Base-by-base conservation (phyloP, 2,888 invertebrate genomes). In the Xestia sexstrigata region DNA sequence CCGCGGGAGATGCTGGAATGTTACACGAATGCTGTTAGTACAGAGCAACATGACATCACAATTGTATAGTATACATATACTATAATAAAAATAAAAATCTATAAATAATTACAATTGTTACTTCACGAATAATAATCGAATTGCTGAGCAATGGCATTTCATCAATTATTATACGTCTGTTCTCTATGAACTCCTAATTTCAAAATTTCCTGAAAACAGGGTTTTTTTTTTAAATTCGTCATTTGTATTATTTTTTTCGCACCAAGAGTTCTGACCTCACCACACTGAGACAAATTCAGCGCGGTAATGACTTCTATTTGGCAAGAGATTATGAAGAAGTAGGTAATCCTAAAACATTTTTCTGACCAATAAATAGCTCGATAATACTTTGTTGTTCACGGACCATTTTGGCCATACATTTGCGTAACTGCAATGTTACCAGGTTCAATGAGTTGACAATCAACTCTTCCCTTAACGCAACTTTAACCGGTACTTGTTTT, bases 1-100 rank as follows among this genome's bases (percentile, higher is more conserved):
- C 97, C 90, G 96, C 97, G 95, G 97, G 97, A 94, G 82, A 98
- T 97, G 94, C 98, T 98, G 97, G 67, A 97, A 97, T 76, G 35
- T 76, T 26, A 47, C 13, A 73, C 20, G 6, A n/a, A 67, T 67
- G n/a, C 11, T 9, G 52, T 70, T 63, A 78, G 20, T 63, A 60
- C 20, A 60, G 13, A 76, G 26, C 17, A 13, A 26, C 8, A 30
- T 30, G 4, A 1, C 1, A 20, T 62, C 17, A n/a, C n/a, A n/a
- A n/a, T n/a, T n/a, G n/a, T n/a, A n/a, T n/a, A n/a, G n/a, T n/a
- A n/a, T n/a, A n/a, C n/a, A n/a, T n/a, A n/a, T n/a, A n/a, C n/a
- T n/a, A n/a, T n/a, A n/a, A n/a, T n/a, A n/a, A n/a, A n/a, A n/a
- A n/a, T n/a, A n/a, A n/a, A n/a, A n/a, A n/a, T n/a, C n/a, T n/a